Evolutionary conservation across 2,113 vertebrate genomes (phyloP).

Genomic region (Trogon melanurus): DNA sequence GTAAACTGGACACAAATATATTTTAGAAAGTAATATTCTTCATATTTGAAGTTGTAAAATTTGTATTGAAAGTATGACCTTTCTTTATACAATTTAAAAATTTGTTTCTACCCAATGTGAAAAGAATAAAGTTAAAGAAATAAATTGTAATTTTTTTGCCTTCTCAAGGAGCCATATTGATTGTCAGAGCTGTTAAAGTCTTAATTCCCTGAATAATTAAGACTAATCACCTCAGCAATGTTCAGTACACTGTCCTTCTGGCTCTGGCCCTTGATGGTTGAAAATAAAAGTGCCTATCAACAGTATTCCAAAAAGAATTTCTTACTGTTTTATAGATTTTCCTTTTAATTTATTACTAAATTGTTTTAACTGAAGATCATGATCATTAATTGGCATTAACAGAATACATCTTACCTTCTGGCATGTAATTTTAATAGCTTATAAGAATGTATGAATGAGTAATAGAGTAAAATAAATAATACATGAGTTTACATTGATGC

Average conservation of each 20-base stretch:
- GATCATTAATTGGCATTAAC: constrained; percentile 10
- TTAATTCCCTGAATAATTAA: constrained; percentile 4
- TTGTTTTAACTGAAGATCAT: background rate
- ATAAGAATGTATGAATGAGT: constrained; percentile 1
- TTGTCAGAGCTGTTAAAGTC: background rate
- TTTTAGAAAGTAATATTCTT: background rate
- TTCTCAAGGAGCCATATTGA: background rate
- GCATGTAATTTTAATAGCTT: constrained; percentile 4
- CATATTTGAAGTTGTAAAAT: background rate
- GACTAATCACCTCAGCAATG: background rate
- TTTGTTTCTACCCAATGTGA: background rate
- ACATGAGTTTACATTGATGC: constrained; percentile 35
- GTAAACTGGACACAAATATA: background rate
- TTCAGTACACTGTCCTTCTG: background rate
- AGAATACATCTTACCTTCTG: constrained; percentile 13
- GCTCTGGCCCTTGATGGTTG: background rate
- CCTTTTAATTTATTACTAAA: constrained; percentile 5
- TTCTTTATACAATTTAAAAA: background rate
- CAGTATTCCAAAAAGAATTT: background rate
- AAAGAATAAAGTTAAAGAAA: background rate
- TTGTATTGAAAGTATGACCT: background rate
- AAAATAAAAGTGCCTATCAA: constrained; percentile 13
- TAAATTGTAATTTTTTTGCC: background rate
- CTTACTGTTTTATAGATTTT: background rate
- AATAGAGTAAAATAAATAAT: constrained; percentile 37